phyloP scores from a whole-genome alignment of 2,888 invertebrate species.

The Polydrusus pterygomalis region DNA sequence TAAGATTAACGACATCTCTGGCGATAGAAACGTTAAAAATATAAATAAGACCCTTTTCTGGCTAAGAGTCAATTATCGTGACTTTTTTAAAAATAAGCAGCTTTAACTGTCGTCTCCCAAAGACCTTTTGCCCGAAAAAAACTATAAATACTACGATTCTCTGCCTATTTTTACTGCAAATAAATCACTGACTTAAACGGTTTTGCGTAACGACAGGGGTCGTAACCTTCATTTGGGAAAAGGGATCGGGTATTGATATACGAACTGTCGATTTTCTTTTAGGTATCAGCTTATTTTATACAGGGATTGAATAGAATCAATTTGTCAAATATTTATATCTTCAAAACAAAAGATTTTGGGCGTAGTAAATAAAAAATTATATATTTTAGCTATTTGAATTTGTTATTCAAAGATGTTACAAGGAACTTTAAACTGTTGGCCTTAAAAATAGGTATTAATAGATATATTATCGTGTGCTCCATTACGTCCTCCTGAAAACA shows the following conservation, averaged over 20 bases:
- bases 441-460: too few relatives aligned
- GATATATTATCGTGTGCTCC: too few relatives aligned
- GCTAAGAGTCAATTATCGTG: slow-evolving; percentile 48
- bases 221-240: slow-evolving; percentile 24
- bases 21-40: slow-evolving; percentile 19
- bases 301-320: slow-evolving; percentile 2
- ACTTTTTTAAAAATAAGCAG: slow-evolving; percentile 47
- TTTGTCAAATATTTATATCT: too few relatives aligned
- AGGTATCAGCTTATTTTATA: background rate
- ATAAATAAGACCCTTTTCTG: slow-evolving; percentile 37
- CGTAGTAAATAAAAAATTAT: too few relatives aligned
- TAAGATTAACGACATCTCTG: slow-evolving; percentile 16
- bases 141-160: slow-evolving; percentile 39
- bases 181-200: slow-evolving; percentile 30
- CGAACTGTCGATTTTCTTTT: slow-evolving; percentile 9
- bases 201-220: slow-evolving; percentile 28
- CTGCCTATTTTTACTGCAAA: slow-evolving; percentile 31
- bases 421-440: too few relatives aligned
- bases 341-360: too few relatives aligned
- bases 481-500: too few relatives aligned
- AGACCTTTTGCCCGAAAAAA: slow-evolving; percentile 27
- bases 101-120: slow-evolving; percentile 31
- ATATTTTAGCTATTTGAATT: too few relatives aligned
- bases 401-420: too few relatives aligned
- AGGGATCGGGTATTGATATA: slow-evolving; percentile 10